Evolutionary conservation across 2,888 invertebrate species (phyloP).

Genomic region (Drosophila multiciliata): DNA sequence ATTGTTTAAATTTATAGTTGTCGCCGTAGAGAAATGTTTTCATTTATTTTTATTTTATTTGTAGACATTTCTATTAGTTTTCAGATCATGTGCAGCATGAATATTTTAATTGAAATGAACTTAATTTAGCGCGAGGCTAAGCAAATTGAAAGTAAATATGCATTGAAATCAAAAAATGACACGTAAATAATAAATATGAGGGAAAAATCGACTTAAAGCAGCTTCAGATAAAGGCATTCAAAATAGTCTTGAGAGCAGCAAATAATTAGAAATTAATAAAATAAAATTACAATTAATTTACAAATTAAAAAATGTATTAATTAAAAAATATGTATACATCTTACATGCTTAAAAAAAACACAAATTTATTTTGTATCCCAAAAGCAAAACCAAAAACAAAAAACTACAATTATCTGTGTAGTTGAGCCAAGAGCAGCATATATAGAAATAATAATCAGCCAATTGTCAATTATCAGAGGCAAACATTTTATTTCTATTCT

Average conservation of each 20-base stretch:
- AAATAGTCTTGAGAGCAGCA: too few relatives aligned
- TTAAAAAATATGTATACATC: too few relatives aligned
- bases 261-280: too few relatives aligned
- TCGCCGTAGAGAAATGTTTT: constrained; percentile 52
- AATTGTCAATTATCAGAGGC: constrained; percentile 78
- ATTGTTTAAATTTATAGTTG: constrained; percentile 51
- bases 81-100: constrained; percentile 36
- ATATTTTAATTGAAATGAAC: constrained; percentile 84
- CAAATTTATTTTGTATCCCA: neutral
- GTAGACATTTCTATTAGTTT: constrained; percentile 38
- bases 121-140: constrained; percentile 84
- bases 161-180: constrained; percentile 27
- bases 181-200: constrained; percentile 1
- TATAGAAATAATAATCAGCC: constrained; percentile 66
- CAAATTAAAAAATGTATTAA: too few relatives aligned
- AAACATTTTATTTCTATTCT: constrained; percentile 31
- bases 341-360: neutral
- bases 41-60: constrained; percentile 23
- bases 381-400: constrained; percentile 4
- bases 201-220: neutral
- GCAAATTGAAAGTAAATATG: constrained; percentile 83
- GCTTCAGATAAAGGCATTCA: constrained; percentile 5
- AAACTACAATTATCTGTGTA: constrained; percentile 29
- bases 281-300: too few relatives aligned
- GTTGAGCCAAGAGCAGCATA: constrained; percentile 50